A percentile compares a stretch with the other conserved stretches of the same genome.
Conservation (phyloP, 2,113 vertebrate genomes). For the Acanthochromis polyacanthus region DNA sequence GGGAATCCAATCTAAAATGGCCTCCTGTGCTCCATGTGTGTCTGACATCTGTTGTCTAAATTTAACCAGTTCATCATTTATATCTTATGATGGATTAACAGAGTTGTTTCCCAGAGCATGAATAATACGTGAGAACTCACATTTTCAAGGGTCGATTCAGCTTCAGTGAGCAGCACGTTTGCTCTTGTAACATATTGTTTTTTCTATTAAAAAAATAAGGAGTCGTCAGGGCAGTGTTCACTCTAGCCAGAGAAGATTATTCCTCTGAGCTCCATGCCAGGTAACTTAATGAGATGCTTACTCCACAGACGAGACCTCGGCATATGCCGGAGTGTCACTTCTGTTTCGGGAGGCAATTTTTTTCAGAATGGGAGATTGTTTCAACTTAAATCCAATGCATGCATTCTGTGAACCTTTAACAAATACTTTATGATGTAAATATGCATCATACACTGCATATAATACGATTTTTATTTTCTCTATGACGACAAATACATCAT, state of each 20-base stretch:
- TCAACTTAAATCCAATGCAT: conserved; percentile 44
- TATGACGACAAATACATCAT: too few relatives aligned
- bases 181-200: conserved; percentile 3
- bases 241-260: conserved; percentile 53
- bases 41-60: conserved; percentile 25
- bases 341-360: conserved; percentile 68
- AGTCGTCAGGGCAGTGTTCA: conserved; percentile 29
- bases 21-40: conserved; percentile 6
- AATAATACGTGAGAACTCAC: conserved; percentile 10
- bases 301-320: conserved; percentile 30
- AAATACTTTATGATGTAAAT: conserved; percentile 1
- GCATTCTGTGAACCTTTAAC: conserved; percentile 44
- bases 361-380: conserved; percentile 40
- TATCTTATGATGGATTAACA: conserved; percentile 31
- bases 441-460: too few relatives aligned
- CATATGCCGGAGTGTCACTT: conserved; percentile 60
- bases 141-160: conserved; percentile 8
- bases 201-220: conserved; percentile 28
- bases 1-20: conserved; percentile 62
- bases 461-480: too few relatives aligned
- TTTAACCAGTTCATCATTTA: conserved; percentile 35
- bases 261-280: conserved; percentile 50
- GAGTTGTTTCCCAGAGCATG: conserved; percentile 10
- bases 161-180: neutral
- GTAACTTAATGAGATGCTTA: conserved; percentile 68